phyloP scores from a whole-genome alignment of 2,113 vertebrate species.

The Neogobius melanostomus region DNA sequence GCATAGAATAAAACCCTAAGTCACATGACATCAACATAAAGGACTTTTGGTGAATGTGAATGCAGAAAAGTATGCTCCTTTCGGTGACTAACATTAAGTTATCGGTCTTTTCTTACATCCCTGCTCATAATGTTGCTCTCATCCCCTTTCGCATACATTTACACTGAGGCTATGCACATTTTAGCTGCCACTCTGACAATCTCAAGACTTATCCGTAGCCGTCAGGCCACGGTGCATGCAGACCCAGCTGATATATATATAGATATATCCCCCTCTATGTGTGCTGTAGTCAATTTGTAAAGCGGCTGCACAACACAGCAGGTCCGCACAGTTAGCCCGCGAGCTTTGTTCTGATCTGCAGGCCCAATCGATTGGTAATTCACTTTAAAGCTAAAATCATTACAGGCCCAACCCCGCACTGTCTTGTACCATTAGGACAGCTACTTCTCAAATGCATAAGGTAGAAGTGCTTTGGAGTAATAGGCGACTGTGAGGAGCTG shows the following conservation, averaged over 20 bases:
- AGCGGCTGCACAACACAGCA: conserved; percentile 62
- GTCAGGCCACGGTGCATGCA: conserved; percentile 52
- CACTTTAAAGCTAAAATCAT: conserved; percentile 81
- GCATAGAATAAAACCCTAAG: not conserved
- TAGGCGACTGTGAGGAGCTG: conserved; percentile 31
- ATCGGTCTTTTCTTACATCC: not conserved
- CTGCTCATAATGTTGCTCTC: not conserved
- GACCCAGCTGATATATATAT: conserved; percentile 55
- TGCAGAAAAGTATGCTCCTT: no score
- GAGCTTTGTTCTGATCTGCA: conserved; percentile 71
- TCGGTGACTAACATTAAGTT: no score
- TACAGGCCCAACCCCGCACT: conserved; percentile 68
- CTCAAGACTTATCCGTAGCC: conserved; percentile 58
- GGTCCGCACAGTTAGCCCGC: conserved; percentile 60
- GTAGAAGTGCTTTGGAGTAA: conserved; percentile 37
- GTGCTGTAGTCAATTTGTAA: conserved; percentile 73
- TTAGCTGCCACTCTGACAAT: conserved; percentile 62
- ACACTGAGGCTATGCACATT: conserved; percentile 62
- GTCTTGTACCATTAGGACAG: conserved; percentile 61
- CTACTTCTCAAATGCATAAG: conserved; percentile 57
- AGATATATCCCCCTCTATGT: conserved; percentile 62
- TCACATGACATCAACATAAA: not conserved
- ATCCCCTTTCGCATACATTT: conserved; percentile 55
- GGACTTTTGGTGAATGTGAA: no score
- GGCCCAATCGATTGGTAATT: conserved; percentile 77